phyloP scores from a whole-genome alignment of 2,888 invertebrate genomes.

The Nemapogon koenigi region DNA sequence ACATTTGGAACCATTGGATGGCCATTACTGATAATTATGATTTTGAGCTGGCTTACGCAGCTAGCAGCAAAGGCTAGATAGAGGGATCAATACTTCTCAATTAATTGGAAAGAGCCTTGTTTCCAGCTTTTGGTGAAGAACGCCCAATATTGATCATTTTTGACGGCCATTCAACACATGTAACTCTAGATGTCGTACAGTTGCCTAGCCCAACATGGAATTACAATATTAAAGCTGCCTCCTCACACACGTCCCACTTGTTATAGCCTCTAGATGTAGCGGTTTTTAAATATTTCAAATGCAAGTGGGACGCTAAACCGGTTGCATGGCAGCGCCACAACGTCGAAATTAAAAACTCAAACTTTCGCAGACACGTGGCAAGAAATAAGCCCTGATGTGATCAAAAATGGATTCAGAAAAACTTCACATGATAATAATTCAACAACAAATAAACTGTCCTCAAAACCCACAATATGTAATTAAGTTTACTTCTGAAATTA shows the following conservation, averaged over 20 bases:
- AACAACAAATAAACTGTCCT: no score
- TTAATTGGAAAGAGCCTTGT: slow-evolving; percentile 23
- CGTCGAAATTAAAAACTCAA: slow-evolving; percentile 17
- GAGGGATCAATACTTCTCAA: slow-evolving; percentile 24
- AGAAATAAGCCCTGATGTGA: slow-evolving; percentile 13
- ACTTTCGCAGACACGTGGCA: slow-evolving; percentile 14
- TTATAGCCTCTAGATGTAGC: slow-evolving; percentile 22
- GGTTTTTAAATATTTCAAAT: slow-evolving; percentile 22
- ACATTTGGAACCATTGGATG: slow-evolving; percentile 17
- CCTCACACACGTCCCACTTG: slow-evolving; percentile 23
- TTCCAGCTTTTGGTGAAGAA: slow-evolving; percentile 21
- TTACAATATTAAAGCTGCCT: slow-evolving; percentile 25
- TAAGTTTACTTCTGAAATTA: no score
- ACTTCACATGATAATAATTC: no score
- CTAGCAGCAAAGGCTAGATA: slow-evolving; percentile 21
- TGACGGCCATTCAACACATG: slow-evolving; percentile 25
- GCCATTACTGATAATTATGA: slow-evolving; percentile 7
- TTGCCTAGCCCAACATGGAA: slow-evolving; percentile 14
- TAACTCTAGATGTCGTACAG: slow-evolving; percentile 17
- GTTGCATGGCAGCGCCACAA: slow-evolving; percentile 18
- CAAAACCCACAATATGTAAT: no score
- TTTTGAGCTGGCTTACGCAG: slow-evolving; percentile 12
- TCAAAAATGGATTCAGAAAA: slow-evolving; percentile 19
- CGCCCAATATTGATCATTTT: slow-evolving; percentile 24
- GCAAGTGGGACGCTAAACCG: slow-evolving; percentile 18